Evolutionary conservation across 2,113 vertebrate genomes (phyloP).

Genomic region (Casuarius casuarius): DNA sequence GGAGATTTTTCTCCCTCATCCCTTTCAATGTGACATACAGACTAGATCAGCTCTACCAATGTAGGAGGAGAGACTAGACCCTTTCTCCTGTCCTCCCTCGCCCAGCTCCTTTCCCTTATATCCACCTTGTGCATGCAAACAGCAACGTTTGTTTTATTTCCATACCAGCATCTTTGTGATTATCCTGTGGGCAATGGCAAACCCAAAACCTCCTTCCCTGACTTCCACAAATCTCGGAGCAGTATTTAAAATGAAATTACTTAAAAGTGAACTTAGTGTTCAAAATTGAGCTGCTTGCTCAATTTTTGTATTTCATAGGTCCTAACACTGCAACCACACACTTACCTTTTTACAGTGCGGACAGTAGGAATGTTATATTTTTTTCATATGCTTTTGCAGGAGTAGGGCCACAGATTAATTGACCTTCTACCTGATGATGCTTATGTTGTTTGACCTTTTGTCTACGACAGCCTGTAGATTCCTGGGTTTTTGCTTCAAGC

Average conservation of each 20-base stretch:
- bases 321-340: background rate
- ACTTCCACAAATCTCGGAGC: background rate
- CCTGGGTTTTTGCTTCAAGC: background rate
- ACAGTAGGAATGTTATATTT: background rate
- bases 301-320: background rate
- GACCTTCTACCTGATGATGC: background rate
- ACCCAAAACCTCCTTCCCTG: background rate
- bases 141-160: background rate
- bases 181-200: background rate
- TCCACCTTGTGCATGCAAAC: background rate
- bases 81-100: background rate
- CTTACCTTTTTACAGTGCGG: background rate
- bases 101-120: background rate
- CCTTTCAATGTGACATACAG: background rate
- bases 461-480: background rate
- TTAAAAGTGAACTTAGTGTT: background rate
- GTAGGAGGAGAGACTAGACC: background rate
- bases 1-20: background rate
- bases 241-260: background rate
- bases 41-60: background rate
- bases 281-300: background rate
- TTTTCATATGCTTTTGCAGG: background rate
- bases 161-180: fast-evolving
- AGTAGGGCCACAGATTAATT: background rate
- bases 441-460: background rate